Evolutionary conservation across 2,888 invertebrate genomes (phyloP), one percentile per base, ranked within the genome.

Genomic region (Platycheirus rosarum): DNA sequence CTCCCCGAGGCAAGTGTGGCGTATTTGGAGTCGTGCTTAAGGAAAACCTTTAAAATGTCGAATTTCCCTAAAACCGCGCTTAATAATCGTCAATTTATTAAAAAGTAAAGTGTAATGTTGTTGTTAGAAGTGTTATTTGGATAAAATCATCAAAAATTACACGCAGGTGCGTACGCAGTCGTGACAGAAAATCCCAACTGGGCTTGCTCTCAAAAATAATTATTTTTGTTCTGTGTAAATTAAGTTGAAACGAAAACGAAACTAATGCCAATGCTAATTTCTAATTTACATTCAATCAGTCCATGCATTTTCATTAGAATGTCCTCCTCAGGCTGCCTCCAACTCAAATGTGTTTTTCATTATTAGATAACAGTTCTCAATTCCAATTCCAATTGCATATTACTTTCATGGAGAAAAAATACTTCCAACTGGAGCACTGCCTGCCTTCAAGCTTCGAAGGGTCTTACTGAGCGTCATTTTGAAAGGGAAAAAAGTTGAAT

Each of bases 131-230:
- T 84, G 84, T 85, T 85, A 87, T 85, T 85, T 80, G 84, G 71
- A 85, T 77, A 86, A 86, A 87, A 84, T 86, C 85, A 86, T 86
- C 85, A 91, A 85, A 91, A 92, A 92, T 88, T 91, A 92, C 95
- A 95, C 95, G 95, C 95, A 97, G 96, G 96, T 96, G 96, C 96
- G 96, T 96, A 97, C 96, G 97, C 97, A 97, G 96, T 93, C 96
- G 95, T 95, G 88, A 95, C 93, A 94, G 94, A 93, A 93, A 93
- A 93, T 93, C 94, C 82, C 93, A 93, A 95, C 95, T 95, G 95
- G 93, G 95, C 95, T 94, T 96, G 96, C 95, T 95, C 96, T 87
- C 86, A 85, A 84, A 77, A 77, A 71, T 68, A 73, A 76, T 82
- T 82, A 82, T 82, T 77, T 82, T 82, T 62, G 77, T 73, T 80